Conservation (phyloP, 2,888 invertebrate genomes). For the Steinernema hermaphroditum region DNA sequence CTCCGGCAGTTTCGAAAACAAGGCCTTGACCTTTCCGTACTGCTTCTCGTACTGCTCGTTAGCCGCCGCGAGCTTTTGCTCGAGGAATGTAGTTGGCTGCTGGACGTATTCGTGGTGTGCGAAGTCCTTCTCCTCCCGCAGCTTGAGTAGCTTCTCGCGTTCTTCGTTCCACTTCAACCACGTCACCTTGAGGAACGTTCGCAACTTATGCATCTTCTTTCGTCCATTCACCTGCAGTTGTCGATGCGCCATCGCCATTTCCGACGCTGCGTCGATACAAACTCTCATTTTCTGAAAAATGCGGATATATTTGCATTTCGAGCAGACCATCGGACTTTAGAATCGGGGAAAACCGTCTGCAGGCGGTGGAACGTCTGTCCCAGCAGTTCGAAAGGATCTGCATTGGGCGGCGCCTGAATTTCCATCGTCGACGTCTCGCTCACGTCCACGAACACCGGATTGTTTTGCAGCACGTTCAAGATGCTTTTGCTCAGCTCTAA, state of each 20-base stretch:
- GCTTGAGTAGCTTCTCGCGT: conserved; percentile 23
- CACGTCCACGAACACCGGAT: conserved; percentile 5
- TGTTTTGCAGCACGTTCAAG: not conserved
- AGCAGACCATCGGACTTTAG: too few relatives aligned
- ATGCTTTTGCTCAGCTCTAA: conserved; percentile 3
- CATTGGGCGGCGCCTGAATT: not conserved
- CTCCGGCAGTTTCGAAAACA: not conserved
- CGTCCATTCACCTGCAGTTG: conserved; percentile 21
- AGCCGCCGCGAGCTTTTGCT: conserved; percentile 6
- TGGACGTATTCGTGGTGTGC: conserved; percentile 23
- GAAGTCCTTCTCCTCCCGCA: conserved; percentile 34
- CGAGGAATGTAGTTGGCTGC: conserved; percentile 5
- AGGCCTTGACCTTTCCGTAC: conserved; percentile 24
- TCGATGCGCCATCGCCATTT: not conserved
- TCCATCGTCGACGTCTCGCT: conserved; percentile 7
- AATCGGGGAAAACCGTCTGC: not conserved
- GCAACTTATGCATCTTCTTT: conserved; percentile 2
- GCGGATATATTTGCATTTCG: too few relatives aligned
- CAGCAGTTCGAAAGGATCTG: conserved; percentile 17
- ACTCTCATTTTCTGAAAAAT: not conserved
- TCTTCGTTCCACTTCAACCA: conserved; percentile 24
- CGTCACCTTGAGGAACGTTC: conserved; percentile 32
- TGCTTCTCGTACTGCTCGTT: conserved; percentile 23
- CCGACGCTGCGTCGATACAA: not conserved
- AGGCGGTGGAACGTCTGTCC: conserved; percentile 9